Evolutionary conservation across 2,888 invertebrate species (phyloP), one percentile per base, ranked within the genome.

Genomic region (Parnassius apollo): DNA sequence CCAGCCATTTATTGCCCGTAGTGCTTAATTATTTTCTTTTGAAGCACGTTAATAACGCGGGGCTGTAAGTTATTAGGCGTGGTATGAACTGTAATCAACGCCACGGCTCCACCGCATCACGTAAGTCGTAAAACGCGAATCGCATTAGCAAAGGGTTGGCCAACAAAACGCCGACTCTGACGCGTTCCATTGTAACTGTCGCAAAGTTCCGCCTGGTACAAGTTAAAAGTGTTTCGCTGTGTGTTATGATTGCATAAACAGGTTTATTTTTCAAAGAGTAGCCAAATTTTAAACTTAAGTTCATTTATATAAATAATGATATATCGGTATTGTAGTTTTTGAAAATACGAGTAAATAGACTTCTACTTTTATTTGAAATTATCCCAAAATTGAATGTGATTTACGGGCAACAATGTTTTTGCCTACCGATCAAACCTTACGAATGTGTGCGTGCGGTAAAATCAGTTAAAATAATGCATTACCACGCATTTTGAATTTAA

Each of bases 91-190:
- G 63, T 55, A 63, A 63, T 63, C 63, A 63, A 56, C 59, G 54
- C 61, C 53, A 50, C 62, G 58, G 59, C 63, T 59, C 65, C 62
- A 69, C 67, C 74, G 65, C 73, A 71, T 86, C 83, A 80, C 80
- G 82, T 76, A 80, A 76, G 76, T 80, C 86, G 81, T 89, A 88
- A 89, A 89, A 82, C 85, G 79, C 79, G 81, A 85, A 83, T 84
- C 86, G 84, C 86, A 84, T 86, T 86, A 87, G 82, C 79, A 85
- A 87, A 87, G 86, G 87, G 85, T 85, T 87, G 82, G 81, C 75
- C 78, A 71, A 72, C 71, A 69, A 74, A 75, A 76, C 77, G 75
- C 72, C 77, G 49, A n/a, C 49, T 80, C 80, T 79, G 82, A 81
- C 77, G 79, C 75, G 75, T 68, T 69, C 64, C 72, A 70, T 72